These are phyloP conservation scores for Salvator merianae DNA, from an alignment of 2,113 vertebrate species.

Conservation along the genomic window DNA sequence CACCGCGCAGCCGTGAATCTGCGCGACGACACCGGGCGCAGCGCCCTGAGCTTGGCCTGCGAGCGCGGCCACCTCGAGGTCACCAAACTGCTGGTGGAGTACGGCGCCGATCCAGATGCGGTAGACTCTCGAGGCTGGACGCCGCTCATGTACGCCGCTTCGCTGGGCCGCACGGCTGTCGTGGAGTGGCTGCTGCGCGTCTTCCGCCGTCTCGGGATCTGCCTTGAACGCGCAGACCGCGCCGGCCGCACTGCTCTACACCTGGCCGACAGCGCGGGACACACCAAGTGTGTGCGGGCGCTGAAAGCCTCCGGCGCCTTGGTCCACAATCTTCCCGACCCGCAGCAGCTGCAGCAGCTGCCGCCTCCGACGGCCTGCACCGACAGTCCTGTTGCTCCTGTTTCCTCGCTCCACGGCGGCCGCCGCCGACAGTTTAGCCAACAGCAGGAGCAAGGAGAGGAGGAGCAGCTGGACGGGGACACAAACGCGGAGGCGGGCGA, in stretches of 20 bases:
- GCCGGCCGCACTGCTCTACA: constrained; percentile 83
- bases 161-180: constrained; percentile 83
- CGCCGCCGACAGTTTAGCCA: neutral
- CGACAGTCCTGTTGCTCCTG: neutral
- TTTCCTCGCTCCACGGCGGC: neutral
- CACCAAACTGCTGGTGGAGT: constrained; percentile 87
- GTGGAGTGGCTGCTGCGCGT: constrained; percentile 88
- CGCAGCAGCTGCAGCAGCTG: neutral
- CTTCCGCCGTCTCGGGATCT: constrained; percentile 87
- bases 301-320: constrained; percentile 28
- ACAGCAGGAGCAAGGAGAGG: neutral
- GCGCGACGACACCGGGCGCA: constrained; percentile 84
- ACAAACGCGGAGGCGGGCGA: too few species aligned
- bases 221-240: constrained; percentile 80
- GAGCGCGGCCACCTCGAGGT: constrained; percentile 85
- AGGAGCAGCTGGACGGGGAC: neutral
- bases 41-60: constrained; percentile 85
- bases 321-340: neutral
- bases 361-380: neutral
- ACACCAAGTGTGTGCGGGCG: constrained; percentile 81
- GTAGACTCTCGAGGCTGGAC: constrained; percentile 84
- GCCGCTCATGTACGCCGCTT: constrained; percentile 88
- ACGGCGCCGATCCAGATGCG: constrained; percentile 86
- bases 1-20: constrained; percentile 86
- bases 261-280: constrained; percentile 82